Evolutionary conservation across 2,797 vertebrate species (phyloP).

Genomic region (Staurois parvus): DNA sequence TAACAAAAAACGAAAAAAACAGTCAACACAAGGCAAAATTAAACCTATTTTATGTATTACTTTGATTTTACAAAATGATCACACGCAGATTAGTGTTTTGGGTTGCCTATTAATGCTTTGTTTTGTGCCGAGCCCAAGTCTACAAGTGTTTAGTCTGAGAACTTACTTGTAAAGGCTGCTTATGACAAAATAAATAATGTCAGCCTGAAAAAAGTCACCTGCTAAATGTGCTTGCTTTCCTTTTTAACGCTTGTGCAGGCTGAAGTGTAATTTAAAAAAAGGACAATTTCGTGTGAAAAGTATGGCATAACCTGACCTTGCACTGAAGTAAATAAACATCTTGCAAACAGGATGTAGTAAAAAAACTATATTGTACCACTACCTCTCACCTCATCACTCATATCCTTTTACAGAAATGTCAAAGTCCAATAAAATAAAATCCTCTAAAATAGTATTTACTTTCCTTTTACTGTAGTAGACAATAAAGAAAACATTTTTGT

Average conservation of each 20-base stretch:
- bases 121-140: slow-evolving; percentile 4
- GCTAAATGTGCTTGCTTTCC: slow-evolving; percentile 18
- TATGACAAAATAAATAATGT: slow-evolving; percentile 32
- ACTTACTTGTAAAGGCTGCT: neutral
- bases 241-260: slow-evolving; percentile 25
- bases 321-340: slow-evolving; percentile 21
- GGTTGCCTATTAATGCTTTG: slow-evolving; percentile 9
- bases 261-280: slow-evolving; percentile 22
- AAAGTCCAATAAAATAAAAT: neutral
- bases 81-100: slow-evolving; percentile 8
- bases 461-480: neutral
- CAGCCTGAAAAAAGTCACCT: slow-evolving; percentile 34
- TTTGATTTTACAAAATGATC: slow-evolving; percentile 10
- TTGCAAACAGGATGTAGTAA: slow-evolving; percentile 29
- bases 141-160: slow-evolving; percentile 31
- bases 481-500: neutral
- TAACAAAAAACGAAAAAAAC: no score
- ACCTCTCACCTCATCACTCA: slow-evolving; percentile 41
- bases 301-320: slow-evolving; percentile 17
- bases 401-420: neutral
- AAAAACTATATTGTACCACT: slow-evolving; percentile 29
- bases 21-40: neutral
- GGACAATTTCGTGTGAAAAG: slow-evolving; percentile 35
- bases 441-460: neutral
- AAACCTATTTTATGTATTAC: slow-evolving; percentile 15